Conservation (phyloP, 1,140 invertebrate genomes). For the Drosophila carrolli region DNA sequence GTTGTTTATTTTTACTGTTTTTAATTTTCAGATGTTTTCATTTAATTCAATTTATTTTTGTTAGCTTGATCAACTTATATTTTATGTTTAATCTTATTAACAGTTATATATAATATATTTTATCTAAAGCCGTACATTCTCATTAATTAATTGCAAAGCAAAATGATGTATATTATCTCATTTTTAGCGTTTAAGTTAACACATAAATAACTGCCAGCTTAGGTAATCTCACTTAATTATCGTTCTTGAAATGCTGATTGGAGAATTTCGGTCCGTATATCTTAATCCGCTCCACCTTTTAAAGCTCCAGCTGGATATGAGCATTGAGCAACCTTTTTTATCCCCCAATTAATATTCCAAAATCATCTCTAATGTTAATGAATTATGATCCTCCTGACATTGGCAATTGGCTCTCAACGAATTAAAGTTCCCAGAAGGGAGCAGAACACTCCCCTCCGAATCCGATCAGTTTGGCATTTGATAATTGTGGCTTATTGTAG, state of each 20-base stretch:
- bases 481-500: conserved; percentile 81
- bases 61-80: too few relatives aligned
- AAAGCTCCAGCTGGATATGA: background rate
- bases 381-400: conserved; percentile 47
- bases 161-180: background rate
- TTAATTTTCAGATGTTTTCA: too few relatives aligned
- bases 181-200: background rate
- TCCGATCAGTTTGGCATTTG: conserved; percentile 69
- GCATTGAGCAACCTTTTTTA: conserved; percentile 21
- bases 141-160: background rate
- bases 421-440: conserved; percentile 28
- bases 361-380: conserved; percentile 39
- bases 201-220: conserved; percentile 5
- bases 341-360: conserved; percentile 34
- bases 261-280: conserved; percentile 1
- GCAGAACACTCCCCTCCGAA: conserved; percentile 20
- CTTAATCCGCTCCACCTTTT: conserved; percentile 36
- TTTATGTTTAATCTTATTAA: too few relatives aligned
- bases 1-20: too few relatives aligned
- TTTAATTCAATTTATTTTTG: too few relatives aligned
- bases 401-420: conserved; percentile 31
- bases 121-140: background rate
- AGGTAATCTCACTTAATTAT: conserved; percentile 11
- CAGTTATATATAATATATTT: background rate
- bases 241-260: conserved; percentile 8